A percentile compares a stretch with the other conserved stretches of the same genome.
phyloP scores from a whole-genome alignment of 2,113 vertebrate species.

The Vireo altiloquus region DNA sequence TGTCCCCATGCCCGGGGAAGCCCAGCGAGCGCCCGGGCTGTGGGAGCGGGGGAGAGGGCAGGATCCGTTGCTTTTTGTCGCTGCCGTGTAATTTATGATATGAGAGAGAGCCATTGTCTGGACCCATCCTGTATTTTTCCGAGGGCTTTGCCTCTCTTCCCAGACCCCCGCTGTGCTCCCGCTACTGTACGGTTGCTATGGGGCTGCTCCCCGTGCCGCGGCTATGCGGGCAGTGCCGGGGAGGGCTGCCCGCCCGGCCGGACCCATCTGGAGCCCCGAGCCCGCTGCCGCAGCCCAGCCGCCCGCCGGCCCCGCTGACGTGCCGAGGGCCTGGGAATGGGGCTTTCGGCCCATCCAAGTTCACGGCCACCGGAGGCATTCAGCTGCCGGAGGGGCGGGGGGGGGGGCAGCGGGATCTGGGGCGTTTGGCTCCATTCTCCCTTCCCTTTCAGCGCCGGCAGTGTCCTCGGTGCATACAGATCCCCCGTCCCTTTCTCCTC shows the following conservation, averaged over 20 bases:
- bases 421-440: constrained; percentile 60
- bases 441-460: constrained; percentile 46
- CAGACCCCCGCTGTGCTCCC: constrained; percentile 66
- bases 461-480: constrained; percentile 65
- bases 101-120: constrained; percentile 50
- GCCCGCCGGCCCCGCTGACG: constrained; percentile 44
- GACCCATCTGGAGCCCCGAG: constrained; percentile 65
- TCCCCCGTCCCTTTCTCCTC: constrained; percentile 67
- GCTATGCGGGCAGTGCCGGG: constrained; percentile 48
- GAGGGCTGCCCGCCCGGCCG: neutral
- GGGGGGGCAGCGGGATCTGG: neutral
- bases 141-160: constrained; percentile 65
- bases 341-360: constrained; percentile 47
- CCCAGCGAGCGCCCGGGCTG: neutral
- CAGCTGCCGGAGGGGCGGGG: neutral
- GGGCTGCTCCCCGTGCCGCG: constrained; percentile 29
- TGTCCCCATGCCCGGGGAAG: neutral
- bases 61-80: neutral
- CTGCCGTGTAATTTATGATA: constrained; percentile 70
- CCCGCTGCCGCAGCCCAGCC: constrained; percentile 10
- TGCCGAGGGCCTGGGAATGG: constrained; percentile 68
- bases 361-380: constrained; percentile 63
- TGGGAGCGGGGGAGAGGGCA: neutral
- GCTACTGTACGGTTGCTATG: constrained; percentile 75
- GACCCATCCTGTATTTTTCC: constrained; percentile 56